These are phyloP conservation scores for Eupithecia subfuscata DNA, from an alignment of 2,888 invertebrate species.

Conservation along the genomic window DNA sequence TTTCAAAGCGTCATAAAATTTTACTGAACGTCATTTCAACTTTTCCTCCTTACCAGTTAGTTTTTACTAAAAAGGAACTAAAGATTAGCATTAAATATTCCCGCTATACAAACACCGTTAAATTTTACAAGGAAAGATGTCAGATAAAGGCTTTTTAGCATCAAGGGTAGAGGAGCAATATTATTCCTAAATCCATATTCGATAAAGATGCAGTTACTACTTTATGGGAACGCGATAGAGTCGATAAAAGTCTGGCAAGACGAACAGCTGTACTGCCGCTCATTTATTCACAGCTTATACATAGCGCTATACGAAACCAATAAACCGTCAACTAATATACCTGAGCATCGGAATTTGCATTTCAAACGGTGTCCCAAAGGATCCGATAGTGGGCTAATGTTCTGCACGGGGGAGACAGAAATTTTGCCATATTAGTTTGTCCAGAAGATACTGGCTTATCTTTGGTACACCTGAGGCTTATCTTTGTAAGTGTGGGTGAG, in stretches of 20 bases:
- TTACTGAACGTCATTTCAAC: slow-evolving; percentile 18
- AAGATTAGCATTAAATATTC: slow-evolving; percentile 22
- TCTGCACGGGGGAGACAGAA: slow-evolving; percentile 56
- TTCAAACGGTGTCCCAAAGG: slow-evolving; percentile 65
- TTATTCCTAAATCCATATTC: slow-evolving; percentile 35
- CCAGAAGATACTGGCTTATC: slow-evolving; percentile 25
- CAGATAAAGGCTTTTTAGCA: slow-evolving; percentile 34
- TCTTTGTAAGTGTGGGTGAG: not conserved
- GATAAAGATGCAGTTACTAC: slow-evolving; percentile 24
- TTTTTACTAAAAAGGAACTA: slow-evolving; percentile 21
- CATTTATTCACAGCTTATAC: slow-evolving; percentile 43
- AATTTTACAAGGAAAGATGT: slow-evolving; percentile 32
- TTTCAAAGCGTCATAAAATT: slow-evolving; percentile 23
- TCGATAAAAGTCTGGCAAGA: slow-evolving; percentile 3
- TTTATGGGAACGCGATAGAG: slow-evolving; percentile 23
- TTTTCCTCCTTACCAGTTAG: slow-evolving; percentile 11
- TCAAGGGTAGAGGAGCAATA: slow-evolving; percentile 32
- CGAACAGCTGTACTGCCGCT: slow-evolving; percentile 22
- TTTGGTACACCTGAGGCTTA: slow-evolving; percentile 1
- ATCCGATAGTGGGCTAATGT: slow-evolving; percentile 58
- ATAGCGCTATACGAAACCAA: slow-evolving; percentile 61
- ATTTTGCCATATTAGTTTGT: slow-evolving; percentile 67
- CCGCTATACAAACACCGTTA: slow-evolving; percentile 27
- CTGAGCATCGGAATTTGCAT: slow-evolving; percentile 75
- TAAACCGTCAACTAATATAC: slow-evolving; percentile 74